These are phyloP conservation scores for Carlito syrichta DNA, from an alignment of 2,113 vertebrate species.

Conservation along the genomic window DNA sequence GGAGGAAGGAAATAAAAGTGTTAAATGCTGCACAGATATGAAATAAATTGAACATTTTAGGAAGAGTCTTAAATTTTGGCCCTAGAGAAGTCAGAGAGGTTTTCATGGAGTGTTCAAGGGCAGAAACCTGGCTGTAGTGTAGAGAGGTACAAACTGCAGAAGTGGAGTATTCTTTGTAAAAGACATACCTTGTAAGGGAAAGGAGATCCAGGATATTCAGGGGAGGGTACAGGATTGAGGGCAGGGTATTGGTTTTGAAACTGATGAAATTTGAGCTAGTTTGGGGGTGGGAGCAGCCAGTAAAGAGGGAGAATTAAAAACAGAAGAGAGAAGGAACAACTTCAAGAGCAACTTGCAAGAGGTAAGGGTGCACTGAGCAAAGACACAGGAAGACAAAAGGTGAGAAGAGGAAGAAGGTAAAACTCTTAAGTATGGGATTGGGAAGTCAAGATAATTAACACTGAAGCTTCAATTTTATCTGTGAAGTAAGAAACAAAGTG, in stretches of 20 bases:
- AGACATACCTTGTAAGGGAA: background rate
- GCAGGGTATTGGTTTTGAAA: background rate
- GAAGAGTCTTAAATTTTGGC: background rate
- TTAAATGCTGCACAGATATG: no score
- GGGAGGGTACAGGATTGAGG: background rate
- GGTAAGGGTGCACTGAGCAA: background rate
- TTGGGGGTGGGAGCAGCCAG: no score
- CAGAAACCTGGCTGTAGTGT: background rate
- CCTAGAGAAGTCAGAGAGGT: background rate
- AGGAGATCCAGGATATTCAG: background rate
- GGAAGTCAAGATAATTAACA: background rate
- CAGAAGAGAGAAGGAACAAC: background rate
- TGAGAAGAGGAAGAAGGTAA: background rate
- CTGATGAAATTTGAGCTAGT: constrained; percentile 35
- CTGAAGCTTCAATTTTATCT: background rate
- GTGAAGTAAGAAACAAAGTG: background rate
- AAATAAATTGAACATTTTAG: background rate
- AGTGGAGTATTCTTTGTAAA: background rate
- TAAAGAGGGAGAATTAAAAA: background rate
- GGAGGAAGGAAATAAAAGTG: background rate
- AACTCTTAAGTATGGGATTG: background rate
- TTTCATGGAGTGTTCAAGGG: background rate
- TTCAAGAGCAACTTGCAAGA: background rate
- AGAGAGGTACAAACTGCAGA: background rate
- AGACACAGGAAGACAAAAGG: background rate